Percentiles rank a stretch among this genome's conserved stretches.
These are phyloP conservation scores for Mus caroli DNA, from an alignment of 2,797 vertebrate species.

Conservation along the genomic window DNA sequence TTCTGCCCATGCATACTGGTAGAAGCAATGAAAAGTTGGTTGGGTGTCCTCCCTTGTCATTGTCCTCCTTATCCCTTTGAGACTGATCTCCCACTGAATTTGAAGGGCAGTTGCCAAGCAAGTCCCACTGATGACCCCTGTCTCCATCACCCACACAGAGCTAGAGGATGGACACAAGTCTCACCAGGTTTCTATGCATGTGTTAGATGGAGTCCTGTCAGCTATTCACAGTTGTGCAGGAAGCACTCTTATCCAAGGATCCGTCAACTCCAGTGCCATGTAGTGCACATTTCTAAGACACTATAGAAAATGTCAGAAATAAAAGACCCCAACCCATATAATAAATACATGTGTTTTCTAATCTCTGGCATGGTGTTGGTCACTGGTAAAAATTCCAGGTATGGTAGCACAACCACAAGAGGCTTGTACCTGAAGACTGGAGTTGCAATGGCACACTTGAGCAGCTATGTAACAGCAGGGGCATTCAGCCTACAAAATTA, in stretches of 20 bases:
- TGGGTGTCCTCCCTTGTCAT: background rate
- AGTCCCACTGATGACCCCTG: background rate
- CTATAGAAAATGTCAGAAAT: background rate
- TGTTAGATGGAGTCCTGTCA: too few relatives aligned
- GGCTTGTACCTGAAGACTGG: background rate
- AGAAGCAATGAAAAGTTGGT: background rate
- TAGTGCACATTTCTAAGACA: background rate
- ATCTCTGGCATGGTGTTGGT: background rate
- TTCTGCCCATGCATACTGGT: background rate
- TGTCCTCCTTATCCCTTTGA: background rate
- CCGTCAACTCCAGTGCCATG: background rate
- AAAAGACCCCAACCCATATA: background rate
- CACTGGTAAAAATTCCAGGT: background rate
- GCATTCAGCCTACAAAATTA: background rate
- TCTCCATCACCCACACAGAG: background rate
- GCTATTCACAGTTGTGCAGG: background rate
- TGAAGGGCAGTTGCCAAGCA: background rate
- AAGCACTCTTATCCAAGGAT: background rate
- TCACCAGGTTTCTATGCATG: background rate
- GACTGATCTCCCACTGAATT: background rate
- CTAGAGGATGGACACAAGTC: background rate
- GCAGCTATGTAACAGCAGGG: background rate
- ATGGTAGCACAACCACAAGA: background rate
- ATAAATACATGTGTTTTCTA: background rate
- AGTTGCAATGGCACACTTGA: background rate